Percentiles rank a stretch among this genome's conserved stretches.
Conservation (phyloP, 2,888 invertebrate species). For the Cerastis rubricosa region DNA sequence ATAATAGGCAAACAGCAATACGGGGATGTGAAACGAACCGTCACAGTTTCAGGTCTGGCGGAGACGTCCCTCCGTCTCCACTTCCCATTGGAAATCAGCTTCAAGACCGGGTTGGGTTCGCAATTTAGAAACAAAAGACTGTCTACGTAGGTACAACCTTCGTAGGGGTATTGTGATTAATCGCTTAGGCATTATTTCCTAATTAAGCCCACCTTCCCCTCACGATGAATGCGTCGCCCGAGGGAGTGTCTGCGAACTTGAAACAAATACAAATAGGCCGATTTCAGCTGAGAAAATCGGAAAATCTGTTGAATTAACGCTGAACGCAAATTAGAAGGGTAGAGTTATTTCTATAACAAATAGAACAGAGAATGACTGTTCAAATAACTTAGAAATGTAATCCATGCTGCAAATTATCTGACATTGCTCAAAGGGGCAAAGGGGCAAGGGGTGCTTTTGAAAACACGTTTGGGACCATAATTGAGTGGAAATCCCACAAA, state of each 20-base stretch:
- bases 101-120: conserved; percentile 74
- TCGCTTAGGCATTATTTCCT: conserved; percentile 89
- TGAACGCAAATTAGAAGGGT: conserved; percentile 80
- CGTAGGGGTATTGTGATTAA: conserved; percentile 87
- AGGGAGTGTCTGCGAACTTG: conserved; percentile 81
- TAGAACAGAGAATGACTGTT: conserved; percentile 53
- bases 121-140: conserved; percentile 77
- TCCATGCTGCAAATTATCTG: conserved; percentile 58
- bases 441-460: conserved; percentile 26
- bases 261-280: conserved; percentile 81
- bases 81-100: conserved; percentile 86
- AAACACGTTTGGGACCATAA: conserved; percentile 31
- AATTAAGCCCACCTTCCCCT: conserved; percentile 89
- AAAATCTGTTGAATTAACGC: conserved; percentile 84
- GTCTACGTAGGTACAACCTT: conserved; percentile 64
- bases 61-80: conserved; percentile 79
- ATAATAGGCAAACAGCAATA: conserved; percentile 83
- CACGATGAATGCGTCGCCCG: conserved; percentile 77
- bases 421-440: conserved; percentile 14
- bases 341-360: conserved; percentile 67
- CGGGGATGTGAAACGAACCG: conserved; percentile 85
- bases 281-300: conserved; percentile 80
- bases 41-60: conserved; percentile 86
- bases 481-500: conserved; percentile 33
- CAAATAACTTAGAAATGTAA: conserved; percentile 63